Base-by-base conservation (phyloP, 1,140 invertebrate genomes). In the Drosophila neocordata region DNA sequence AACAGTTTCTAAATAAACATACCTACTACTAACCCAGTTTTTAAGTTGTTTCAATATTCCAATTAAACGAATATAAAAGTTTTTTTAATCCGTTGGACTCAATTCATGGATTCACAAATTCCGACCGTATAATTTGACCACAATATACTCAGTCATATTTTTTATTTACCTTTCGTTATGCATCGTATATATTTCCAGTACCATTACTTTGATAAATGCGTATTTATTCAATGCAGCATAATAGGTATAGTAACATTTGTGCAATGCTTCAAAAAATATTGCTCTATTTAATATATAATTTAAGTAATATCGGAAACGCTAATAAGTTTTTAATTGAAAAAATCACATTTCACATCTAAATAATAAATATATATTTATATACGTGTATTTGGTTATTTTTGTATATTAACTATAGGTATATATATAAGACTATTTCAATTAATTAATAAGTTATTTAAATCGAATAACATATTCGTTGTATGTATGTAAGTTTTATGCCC, bases 241-340 rank as follows among this genome's bases (percentile, higher is more conserved):
- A 53, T 15, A 53, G 24, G 51, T 52, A 52, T 22, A 52, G 22
- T 53, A 48, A 48, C 41, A 48, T 53, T 53, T 53, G 51, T 53
- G 51, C 51, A 53, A 24, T 53, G 51, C 51, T 22, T 53, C 51
- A 53, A 53, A 53, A 53, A 53, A 53, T 53, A 53, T 53, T 53
- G 51, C 51, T 53, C 22, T 53, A 53, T 53, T 53, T 27, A 53
- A 24, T 53, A 53, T 53, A 53, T 24, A 27, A n/a, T n/a, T n/a
- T 24, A 53, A 13, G 51, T 53, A 53, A 53, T 53, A 53, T 53
- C 12, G n/a, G 22, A 53, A 53, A 53, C 51, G n/a, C 24, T 53
- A 53, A 53, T 53, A 53, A 27, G 51, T 53, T 53, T 44, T 53
- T 53, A 53, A 53, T 53, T 53, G 51, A 53, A 53, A 53, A 53